phyloP scores from a whole-genome alignment of 2,888 invertebrate species.

The Coleophora deauratella region DNA sequence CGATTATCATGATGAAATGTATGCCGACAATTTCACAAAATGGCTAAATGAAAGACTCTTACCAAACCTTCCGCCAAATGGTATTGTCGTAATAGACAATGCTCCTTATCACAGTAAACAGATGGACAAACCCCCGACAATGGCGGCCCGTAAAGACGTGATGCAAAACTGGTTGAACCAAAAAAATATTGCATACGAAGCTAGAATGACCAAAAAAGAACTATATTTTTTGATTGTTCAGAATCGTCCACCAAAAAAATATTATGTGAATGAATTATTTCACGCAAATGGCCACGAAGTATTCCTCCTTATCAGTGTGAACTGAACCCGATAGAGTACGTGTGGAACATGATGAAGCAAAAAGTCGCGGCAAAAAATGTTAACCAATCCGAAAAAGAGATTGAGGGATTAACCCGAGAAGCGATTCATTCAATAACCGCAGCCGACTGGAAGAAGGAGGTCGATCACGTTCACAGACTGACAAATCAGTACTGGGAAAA shows the following conservation, averaged over 20 bases:
- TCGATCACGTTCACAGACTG: too few relatives aligned
- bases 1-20: conserved; percentile 17
- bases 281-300: conserved; percentile 22
- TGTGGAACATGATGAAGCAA: conserved; percentile 7
- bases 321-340: conserved; percentile 28
- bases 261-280: conserved; percentile 23
- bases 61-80: neutral
- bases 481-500: too few relatives aligned
- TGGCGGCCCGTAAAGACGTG: conserved; percentile 4
- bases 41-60: conserved; percentile 1
- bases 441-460: too few relatives aligned
- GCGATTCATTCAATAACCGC: too few relatives aligned
- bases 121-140: neutral
- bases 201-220: conserved; percentile 19
- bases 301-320: conserved; percentile 32
- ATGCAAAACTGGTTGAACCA: conserved; percentile 18
- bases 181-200: conserved; percentile 19
- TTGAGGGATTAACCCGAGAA: too few relatives aligned
- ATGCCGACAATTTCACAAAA: conserved; percentile 12
- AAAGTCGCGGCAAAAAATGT: too few relatives aligned
- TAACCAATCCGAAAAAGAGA: neutral
- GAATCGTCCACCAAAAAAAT: neutral
- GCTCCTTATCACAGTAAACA: conserved; percentile 1
- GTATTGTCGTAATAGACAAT: conserved; percentile 3
- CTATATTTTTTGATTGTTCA: conserved; percentile 13